phyloP scores from a whole-genome alignment of 2,888 invertebrate genomes.

The Agrochola lota region DNA sequence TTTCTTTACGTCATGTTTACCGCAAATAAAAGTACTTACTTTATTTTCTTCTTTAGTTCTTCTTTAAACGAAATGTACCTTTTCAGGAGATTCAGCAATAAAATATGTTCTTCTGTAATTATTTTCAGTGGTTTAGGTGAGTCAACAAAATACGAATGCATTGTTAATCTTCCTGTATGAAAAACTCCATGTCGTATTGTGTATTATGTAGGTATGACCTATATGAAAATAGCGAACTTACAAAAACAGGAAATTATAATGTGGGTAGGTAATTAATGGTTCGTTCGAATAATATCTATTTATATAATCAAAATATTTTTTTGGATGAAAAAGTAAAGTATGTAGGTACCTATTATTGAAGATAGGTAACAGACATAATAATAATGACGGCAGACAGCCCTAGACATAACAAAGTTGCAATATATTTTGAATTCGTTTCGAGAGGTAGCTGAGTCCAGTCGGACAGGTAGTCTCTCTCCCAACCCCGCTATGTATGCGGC shows the following conservation, averaged over 20 bases:
- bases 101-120: neutral
- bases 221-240: neutral
- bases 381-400: neutral
- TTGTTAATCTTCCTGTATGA: constrained; percentile 10
- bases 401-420: constrained; percentile 13
- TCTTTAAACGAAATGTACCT: neutral
- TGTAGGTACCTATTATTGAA: too few species aligned
- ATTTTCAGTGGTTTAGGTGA: constrained; percentile 12
- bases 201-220: neutral
- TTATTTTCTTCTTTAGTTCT: too few species aligned
- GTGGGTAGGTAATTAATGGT: neutral
- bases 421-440: constrained; percentile 26
- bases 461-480: constrained; percentile 43
- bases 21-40: too few species aligned
- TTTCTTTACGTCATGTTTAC: too few species aligned
- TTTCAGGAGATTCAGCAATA: constrained; percentile 2
- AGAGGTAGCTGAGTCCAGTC: constrained; percentile 5
- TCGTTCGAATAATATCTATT: neutral
- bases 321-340: neutral
- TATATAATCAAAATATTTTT: neutral
- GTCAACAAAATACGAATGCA: constrained; percentile 20
- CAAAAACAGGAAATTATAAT: constrained; percentile 6
- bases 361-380: neutral
- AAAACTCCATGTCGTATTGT: neutral
- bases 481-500: constrained; percentile 68